These are phyloP conservation scores for Caretta caretta DNA, from an alignment of 2,113 vertebrate genomes.

Conservation along the genomic window DNA sequence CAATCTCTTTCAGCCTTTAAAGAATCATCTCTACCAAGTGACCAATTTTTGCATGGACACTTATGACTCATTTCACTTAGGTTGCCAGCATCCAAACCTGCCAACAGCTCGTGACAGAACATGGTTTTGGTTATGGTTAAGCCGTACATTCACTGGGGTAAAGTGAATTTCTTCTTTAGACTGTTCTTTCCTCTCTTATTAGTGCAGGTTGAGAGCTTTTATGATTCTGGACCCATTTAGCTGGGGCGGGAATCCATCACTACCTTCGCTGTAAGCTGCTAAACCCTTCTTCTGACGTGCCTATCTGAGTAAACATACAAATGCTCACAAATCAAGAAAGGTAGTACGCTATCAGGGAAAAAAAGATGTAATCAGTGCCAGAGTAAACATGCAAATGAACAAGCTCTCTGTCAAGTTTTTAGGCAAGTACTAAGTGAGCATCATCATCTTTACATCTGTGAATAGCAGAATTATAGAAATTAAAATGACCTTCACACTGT, in stretches of 20 bases:
- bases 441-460: neutral
- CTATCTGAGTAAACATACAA: neutral
- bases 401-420: neutral
- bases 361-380: too few relatives aligned
- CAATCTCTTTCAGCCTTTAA: too few relatives aligned
- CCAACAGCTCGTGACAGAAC: too few relatives aligned
- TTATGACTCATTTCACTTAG: too few relatives aligned
- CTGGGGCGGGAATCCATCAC: neutral
- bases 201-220: neutral
- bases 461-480: neutral
- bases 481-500: neutral
- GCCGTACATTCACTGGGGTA: neutral
- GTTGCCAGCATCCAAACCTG: too few relatives aligned
- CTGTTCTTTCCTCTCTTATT: neutral
- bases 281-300: neutral
- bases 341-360: too few relatives aligned
- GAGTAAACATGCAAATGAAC: neutral
- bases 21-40: too few relatives aligned
- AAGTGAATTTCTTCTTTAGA: neutral
- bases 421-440: fast-evolving
- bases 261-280: neutral
- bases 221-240: neutral
- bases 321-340: neutral
- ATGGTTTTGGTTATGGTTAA: neutral
- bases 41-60: too few relatives aligned